phyloP scores from a whole-genome alignment of 2,888 invertebrate genomes.

The Eucera pruinosa region DNA sequence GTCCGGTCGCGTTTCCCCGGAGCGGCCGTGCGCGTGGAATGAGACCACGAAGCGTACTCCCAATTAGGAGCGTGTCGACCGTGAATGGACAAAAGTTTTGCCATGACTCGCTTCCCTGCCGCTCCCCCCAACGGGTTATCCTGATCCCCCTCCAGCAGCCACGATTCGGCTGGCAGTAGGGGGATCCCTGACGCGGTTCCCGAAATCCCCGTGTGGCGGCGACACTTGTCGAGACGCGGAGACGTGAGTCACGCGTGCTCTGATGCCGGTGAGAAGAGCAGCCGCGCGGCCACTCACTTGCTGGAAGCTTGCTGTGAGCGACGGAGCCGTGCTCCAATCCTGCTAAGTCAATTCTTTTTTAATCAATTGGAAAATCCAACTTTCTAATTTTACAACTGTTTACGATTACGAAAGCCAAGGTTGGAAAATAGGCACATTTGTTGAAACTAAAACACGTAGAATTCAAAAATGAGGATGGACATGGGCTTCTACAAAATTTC shows the following conservation, averaged over 20 bases:
- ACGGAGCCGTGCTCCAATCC: no score
- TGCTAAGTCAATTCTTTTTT: no score
- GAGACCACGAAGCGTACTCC: slow-evolving; percentile 76
- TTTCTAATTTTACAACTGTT: no score
- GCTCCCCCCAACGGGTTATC: slow-evolving; percentile 50
- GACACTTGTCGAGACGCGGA: slow-evolving; percentile 76
- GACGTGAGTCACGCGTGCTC: slow-evolving; percentile 78
- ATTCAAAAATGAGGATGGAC: no score
- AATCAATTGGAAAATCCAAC: no score
- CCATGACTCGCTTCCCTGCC: slow-evolving; percentile 66
- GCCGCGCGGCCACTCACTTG: slow-evolving; percentile 34
- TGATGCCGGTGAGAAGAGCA: slow-evolving; percentile 39
- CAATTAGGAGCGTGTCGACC: slow-evolving; percentile 77
- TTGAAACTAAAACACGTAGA: no score
- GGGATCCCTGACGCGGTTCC: slow-evolving; percentile 77
- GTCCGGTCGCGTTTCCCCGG: slow-evolving; percentile 58
- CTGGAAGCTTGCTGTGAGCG: neutral
- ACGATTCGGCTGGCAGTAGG: slow-evolving; percentile 64
- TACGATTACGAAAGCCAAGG: no score
- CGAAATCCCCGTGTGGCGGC: slow-evolving; percentile 83
- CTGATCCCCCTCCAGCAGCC: slow-evolving; percentile 46
- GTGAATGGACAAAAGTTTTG: slow-evolving; percentile 82
- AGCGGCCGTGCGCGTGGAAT: slow-evolving; percentile 72
- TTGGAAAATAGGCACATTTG: no score
- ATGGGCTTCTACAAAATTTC: no score